Evolutionary conservation across 2,888 invertebrate species (phyloP), one percentile per base, ranked within the genome.

Genomic region (Phytoseiulus persimilis): DNA sequence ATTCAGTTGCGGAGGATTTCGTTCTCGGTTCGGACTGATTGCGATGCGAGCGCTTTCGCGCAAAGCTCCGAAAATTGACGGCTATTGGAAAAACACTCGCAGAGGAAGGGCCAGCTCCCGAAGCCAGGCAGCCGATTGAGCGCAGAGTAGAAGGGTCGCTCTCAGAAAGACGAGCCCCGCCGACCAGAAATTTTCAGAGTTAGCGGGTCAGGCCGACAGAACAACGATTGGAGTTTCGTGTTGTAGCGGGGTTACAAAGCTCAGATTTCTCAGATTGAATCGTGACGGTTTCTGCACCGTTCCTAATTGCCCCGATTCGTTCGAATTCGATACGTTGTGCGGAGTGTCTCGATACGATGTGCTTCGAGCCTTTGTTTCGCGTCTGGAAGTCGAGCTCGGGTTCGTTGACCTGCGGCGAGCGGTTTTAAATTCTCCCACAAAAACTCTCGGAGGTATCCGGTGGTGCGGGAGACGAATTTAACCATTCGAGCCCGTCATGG

Each of bases 1-100:
- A 65, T 65, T 65, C 65, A 65, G 65, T 65, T 65, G 65, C 65
- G 65, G 65, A 65, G 65, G 65, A 65, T 65, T 65, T 65, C 65
- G 65, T 65, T 65, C 65, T 28, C 65, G 65, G 28, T 65, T 65
- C 65, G 11, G 28, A 65, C 65, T 1, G 2, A 28, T 14, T 28
- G 65, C 65, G 65, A 65, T 65, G 1, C 18, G 65, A 65, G 65
- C 14, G 65, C 65, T 65, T 65, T 28, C 23, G 65, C 1, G 1
- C 23, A 2, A 14, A 14, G 65, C 65, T 18, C 18, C 65, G 65
- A 65, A 65, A 14, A 28, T 65, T 23, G 65, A 65, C 28, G 65
- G 18, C 18, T 65, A 65, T 65, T 28, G 65, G 65, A 18, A 28
- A 65, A 65, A 28, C 65, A 23, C 23, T 18, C 65, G 18, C 65